Percentiles rank a stretch among this genome's conserved stretches.
Conservation (phyloP, 23 tunicate genomes). For the Trididemnum nubilum region DNA sequence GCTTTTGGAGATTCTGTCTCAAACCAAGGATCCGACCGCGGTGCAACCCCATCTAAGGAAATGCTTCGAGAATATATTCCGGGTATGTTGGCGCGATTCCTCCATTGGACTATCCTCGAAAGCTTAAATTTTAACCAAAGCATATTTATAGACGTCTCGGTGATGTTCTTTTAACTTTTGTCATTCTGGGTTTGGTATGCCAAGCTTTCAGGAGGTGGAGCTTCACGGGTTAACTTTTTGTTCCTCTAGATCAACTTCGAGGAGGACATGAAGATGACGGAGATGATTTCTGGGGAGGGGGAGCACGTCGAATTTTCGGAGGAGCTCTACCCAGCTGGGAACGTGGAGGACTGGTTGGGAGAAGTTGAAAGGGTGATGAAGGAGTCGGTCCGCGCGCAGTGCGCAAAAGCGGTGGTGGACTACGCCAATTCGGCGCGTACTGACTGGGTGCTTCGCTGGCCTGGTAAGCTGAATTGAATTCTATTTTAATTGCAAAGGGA, state of each 20-base stretch:
- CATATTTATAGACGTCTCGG: too few relatives aligned
- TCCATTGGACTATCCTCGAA: conserved; percentile 8
- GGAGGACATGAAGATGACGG: conserved; percentile 91
- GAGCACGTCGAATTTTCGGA: conserved; percentile 87
- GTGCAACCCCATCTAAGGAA: conserved; percentile 96
- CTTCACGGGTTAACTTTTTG: neutral
- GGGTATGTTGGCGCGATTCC: conserved; percentile 59
- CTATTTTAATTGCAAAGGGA: too few relatives aligned
- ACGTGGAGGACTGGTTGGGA: conserved; percentile 97
- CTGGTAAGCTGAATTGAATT: conserved; percentile 79
- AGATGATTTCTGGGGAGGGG: conserved; percentile 93
- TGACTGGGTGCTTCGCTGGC: conserved; percentile 95
- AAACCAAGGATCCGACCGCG: conserved; percentile 96
- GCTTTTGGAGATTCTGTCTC: conserved; percentile 91
- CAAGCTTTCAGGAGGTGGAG: too few relatives aligned
- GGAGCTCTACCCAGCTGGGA: conserved; percentile 88
- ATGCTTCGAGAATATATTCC: conserved; percentile 91
- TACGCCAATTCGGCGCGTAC: conserved; percentile 69
- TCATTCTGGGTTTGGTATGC: too few relatives aligned
- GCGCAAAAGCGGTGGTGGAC: conserved; percentile 72
- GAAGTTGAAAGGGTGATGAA: conserved; percentile 95
- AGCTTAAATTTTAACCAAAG: neutral
- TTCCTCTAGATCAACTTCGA: conserved; percentile 80
- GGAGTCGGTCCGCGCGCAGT: conserved; percentile 70
- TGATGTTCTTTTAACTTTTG: neutral